A percentile compares a stretch with the other conserved stretches of the same genome.
Evolutionary conservation across 2,888 invertebrate genomes (phyloP).

Genomic region (Auanema sp.): DNA sequence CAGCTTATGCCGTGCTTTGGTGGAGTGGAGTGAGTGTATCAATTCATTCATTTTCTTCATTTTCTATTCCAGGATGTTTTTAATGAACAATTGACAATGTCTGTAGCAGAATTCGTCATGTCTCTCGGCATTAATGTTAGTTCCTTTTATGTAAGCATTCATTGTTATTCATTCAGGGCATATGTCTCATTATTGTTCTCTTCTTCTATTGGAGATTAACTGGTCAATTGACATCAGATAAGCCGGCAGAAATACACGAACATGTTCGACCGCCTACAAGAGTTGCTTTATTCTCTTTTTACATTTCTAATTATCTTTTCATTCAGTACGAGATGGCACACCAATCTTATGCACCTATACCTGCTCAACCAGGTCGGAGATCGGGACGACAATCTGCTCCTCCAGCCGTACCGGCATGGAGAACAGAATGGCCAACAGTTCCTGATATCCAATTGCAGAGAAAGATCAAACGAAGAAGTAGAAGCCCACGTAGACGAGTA

Average conservation of each 20-base stretch:
- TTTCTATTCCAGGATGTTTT: constrained; percentile 53
- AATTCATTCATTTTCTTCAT: background rate
- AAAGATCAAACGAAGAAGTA: constrained; percentile 26
- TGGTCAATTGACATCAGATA: constrained; percentile 48
- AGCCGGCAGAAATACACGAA: constrained; percentile 25
- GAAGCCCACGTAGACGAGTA: constrained; percentile 7
- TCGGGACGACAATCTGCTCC: constrained; percentile 23
- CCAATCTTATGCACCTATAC: constrained; percentile 18
- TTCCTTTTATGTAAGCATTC: background rate
- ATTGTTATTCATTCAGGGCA: constrained; percentile 34
- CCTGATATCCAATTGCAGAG: constrained; percentile 43
- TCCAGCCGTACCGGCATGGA: constrained; percentile 38
- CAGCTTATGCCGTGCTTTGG: constrained; percentile 60
- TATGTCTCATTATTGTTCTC: constrained; percentile 51
- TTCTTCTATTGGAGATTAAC: constrained; percentile 56
- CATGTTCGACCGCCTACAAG: background rate
- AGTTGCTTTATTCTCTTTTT: constrained; percentile 5
- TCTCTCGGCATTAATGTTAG: constrained; percentile 48
- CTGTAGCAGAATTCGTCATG: constrained; percentile 59
- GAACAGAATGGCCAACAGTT: constrained; percentile 40
- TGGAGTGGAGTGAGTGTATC: constrained; percentile 52
- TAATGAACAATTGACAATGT: constrained; percentile 59
- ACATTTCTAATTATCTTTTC: constrained; percentile 11
- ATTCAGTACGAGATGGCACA: constrained; percentile 20
- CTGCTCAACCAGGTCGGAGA: constrained; percentile 19